Conservation (phyloP, 2,113 vertebrate genomes). For the Paratilapia polleni region DNA sequence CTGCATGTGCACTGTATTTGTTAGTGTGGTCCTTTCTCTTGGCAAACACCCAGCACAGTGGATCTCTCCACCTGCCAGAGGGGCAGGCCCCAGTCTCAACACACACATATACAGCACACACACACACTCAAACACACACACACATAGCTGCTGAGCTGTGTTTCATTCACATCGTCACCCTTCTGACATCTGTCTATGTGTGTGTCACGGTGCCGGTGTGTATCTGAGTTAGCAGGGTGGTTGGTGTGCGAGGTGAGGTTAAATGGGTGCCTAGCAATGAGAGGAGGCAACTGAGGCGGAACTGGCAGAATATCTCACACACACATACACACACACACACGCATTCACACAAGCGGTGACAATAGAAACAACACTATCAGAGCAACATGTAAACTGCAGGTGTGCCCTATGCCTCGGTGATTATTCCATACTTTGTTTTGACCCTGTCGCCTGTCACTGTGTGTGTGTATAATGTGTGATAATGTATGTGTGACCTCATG, state of each 20-base stretch:
- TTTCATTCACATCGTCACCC: constrained; percentile 70
- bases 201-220: constrained; percentile 47
- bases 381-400: constrained; percentile 59
- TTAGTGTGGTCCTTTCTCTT: constrained; percentile 33
- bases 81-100: constrained; percentile 34
- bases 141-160: constrained; percentile 32
- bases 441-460: constrained; percentile 59
- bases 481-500: constrained; percentile 33
- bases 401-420: constrained; percentile 66
- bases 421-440: constrained; percentile 67
- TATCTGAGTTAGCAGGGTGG: constrained; percentile 62
- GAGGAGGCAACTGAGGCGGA: constrained; percentile 70
- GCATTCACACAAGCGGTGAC: constrained; percentile 43
- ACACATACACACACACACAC: constrained; percentile 3
- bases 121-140: constrained; percentile 1
- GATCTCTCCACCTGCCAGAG: constrained; percentile 58
- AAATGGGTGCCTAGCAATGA: constrained; percentile 71
- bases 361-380: constrained; percentile 61
- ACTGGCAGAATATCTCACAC: constrained; percentile 65
- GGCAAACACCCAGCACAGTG: constrained; percentile 49
- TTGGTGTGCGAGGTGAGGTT: constrained; percentile 69
- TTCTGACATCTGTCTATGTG: constrained; percentile 64
- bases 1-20: constrained; percentile 14
- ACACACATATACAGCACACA: background rate
- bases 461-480: constrained; percentile 25